phyloP scores from a whole-genome alignment of 1,140 invertebrate genomes.

The Cyclargus thomasi region DNA sequence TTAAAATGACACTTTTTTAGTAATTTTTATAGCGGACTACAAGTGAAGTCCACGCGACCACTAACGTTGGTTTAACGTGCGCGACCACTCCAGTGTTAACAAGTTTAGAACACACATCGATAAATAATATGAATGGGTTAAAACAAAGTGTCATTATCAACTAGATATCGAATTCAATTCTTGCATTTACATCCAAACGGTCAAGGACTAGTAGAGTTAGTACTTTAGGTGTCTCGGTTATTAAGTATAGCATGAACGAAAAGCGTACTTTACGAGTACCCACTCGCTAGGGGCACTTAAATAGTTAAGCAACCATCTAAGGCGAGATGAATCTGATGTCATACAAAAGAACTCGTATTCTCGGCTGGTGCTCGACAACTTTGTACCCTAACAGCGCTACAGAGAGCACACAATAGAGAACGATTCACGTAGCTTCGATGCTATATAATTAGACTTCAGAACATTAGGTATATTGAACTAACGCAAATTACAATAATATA shows the following conservation, averaged over 20 bases:
- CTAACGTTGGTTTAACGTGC: too few relatives aligned
- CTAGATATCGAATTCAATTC: too few relatives aligned
- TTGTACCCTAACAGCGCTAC: constrained; percentile 7
- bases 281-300: constrained; percentile 1
- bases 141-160: too few relatives aligned
- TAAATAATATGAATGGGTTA: too few relatives aligned
- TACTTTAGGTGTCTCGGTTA: background rate
- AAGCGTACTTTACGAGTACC: background rate
- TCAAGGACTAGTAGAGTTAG: too few relatives aligned
- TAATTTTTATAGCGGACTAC: too few relatives aligned
- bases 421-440: constrained; percentile 8
- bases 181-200: too few relatives aligned
- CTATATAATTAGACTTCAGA: constrained; percentile 54
- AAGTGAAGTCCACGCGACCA: too few relatives aligned
- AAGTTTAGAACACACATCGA: too few relatives aligned
- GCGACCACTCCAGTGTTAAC: too few relatives aligned
- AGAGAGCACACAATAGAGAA: constrained; percentile 30
- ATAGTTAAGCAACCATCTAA: constrained; percentile 48
- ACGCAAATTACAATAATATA: constrained; percentile 59
- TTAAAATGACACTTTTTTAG: too few relatives aligned
- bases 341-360: constrained; percentile 30
- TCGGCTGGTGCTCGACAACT: background rate
- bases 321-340: constrained; percentile 57
- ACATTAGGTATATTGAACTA: constrained; percentile 50
- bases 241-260: background rate